Base-by-base conservation (phyloP, 2,888 invertebrate species). In the Mimumesa dahlbomi region DNA sequence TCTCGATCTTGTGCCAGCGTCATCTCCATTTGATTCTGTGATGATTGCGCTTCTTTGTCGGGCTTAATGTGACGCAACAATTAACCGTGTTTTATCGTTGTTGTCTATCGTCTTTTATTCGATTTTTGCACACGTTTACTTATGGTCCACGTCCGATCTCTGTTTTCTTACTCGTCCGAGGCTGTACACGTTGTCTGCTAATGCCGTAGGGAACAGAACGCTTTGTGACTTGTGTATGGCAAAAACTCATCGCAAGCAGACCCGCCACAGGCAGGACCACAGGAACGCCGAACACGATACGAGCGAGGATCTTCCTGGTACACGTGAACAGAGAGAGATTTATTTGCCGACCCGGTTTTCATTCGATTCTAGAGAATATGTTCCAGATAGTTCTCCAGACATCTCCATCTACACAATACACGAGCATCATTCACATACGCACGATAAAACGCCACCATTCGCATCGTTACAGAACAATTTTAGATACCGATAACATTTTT, bases 211-310 rank as follows among this genome's bases (percentile, higher is more conserved):
- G 96, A 96, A 96, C 94, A 95, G 95, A 94, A 96, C 95, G 86
- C 93, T 95, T 90, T 96, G 96, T 91, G 95, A 96, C 91, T 92
- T 94, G 90, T 96, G 96, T 93, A 94, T 92, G 91, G 92, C 94
- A 82, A 95, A 94, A 91, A 92, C 93, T 84, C 91, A 92, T 90
- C 93, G 94, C 91, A 95, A 93, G 91, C 88, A 88, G 88, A 90
- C 92, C 84, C 91, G 92, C 72, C 90, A 92, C 89, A 94, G 93
- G 92, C 93, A 93, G 91, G 92, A 88, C 90, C 91, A 82, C 86
- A 85, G 90, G 83, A 73, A 57, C 54, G 74, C 73, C 62, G 84
- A 85, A 36, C 83, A 79, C 63, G 83, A 84, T 74, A 89, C 89
- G 68, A 91, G 90, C 67, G 88, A 87, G 70, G 91, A 91, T 85